Base-by-base conservation (phyloP, 2,113 vertebrate species). In the Parotia lawesii region DNA sequence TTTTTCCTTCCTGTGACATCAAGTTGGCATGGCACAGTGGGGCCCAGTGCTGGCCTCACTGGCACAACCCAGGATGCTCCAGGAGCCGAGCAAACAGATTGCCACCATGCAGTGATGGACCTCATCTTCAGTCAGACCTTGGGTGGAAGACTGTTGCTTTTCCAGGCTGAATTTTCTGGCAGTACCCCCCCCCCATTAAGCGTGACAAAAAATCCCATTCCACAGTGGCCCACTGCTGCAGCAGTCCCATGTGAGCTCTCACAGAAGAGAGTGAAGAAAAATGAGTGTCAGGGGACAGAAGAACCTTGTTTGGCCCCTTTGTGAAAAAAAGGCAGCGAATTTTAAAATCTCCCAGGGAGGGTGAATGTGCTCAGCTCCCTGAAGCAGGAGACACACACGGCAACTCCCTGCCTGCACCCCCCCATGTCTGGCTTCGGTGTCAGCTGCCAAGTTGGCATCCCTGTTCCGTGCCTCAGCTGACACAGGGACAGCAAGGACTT, bases 361-460 rank as follows among this genome's bases (percentile, higher is more conserved):
- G 53, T 48, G 37, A 56, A 89, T 6, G 12, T n/a, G 37, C 22
- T 61, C 4, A 75, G 58, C 17, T 56, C 71, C 76, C 62, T 85
- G 48, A 83, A 78, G 66, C 1, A 0, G 20, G 71, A 82, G 47
- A 18, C 5, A 4, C 64, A 72, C 8, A 3, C 6, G 9, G 61
- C 61, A 77, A 22, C 19, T 47, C n/a, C 40, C 83, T 35, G 44
- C 76, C 54, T 72, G 42, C 48, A 33, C 47, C 42, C 53, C 51
- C 0, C 1, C 48, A 40, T 0, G 70, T 6, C 56, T 5, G 1
- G 60, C 37, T 93, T 87, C 3, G 0, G n/a, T 61, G 45, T 77
- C 76, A 84, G 80, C 61, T 1, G 0, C 57, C 1, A 2, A 27
- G 40, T 2, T 95, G 88, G 89, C 87, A 87, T 64, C 70, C 53